Percentiles rank a stretch among this genome's conserved stretches.
phyloP scores from a whole-genome alignment of 2,888 invertebrate species.

The Cybosia mesomella region DNA sequence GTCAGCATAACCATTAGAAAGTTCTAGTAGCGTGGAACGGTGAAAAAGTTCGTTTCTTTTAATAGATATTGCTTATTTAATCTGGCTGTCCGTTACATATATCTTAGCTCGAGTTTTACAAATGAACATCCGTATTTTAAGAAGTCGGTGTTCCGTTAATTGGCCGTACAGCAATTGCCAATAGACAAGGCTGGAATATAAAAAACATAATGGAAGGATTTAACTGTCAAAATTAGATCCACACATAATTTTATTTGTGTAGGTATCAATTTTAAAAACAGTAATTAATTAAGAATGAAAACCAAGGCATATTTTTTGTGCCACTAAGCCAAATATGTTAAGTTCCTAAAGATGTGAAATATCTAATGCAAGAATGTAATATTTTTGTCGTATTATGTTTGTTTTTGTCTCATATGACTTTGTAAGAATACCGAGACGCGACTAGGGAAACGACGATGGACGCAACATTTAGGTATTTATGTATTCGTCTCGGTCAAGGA shows the following conservation, averaged over 20 bases:
- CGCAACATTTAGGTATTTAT: conserved; percentile 6
- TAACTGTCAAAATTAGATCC: neutral
- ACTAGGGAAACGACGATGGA: neutral
- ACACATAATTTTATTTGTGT: neutral
- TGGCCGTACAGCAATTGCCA: neutral
- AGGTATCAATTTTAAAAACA: neutral
- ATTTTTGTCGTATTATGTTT: neutral
- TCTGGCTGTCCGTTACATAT: conserved; percentile 20
- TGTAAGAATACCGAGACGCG: conserved; percentile 2
- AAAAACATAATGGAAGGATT: neutral
- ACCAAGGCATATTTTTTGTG: neutral
- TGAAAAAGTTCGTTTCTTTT: conserved; percentile 24
- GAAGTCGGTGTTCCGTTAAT: neutral
- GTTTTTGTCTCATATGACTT: conserved; percentile 4
- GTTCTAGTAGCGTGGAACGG: conserved; percentile 27
- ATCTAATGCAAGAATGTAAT: neutral
- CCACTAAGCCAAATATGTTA: neutral
- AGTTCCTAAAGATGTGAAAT: neutral
- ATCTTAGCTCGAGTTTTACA: neutral
- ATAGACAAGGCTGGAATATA: neutral
- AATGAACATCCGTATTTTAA: neutral
- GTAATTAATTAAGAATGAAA: neutral
- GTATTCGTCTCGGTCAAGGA: conserved; percentile 65
- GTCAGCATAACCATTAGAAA: conserved; percentile 39
- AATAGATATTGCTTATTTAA: conserved; percentile 29